Evolutionary conservation across 2,888 invertebrate species (phyloP).

Genomic region (Saturnia pavonia): DNA sequence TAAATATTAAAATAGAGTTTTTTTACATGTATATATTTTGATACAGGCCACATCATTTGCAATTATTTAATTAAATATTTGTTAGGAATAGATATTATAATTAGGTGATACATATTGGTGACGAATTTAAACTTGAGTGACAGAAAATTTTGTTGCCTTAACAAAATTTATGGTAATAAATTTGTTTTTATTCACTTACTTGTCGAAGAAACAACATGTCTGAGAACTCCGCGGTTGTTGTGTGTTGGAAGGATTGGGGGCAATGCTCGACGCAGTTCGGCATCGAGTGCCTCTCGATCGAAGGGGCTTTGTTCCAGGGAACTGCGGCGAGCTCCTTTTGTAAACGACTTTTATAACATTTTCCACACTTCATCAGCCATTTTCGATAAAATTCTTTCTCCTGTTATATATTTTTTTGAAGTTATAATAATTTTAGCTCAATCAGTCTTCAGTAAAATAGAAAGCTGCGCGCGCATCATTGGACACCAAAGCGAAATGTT

Average conservation of each 20-base stretch:
- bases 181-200: neutral
- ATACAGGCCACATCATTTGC: too few relatives aligned
- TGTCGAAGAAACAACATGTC: neutral
- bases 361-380: slow-evolving; percentile 4
- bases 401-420: neutral
- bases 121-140: too few relatives aligned
- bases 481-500: too few relatives aligned
- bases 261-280: slow-evolving; percentile 11
- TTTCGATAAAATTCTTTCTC: neutral
- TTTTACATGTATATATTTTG: too few relatives aligned
- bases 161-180: neutral
- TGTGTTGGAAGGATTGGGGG: slow-evolving; percentile 4
- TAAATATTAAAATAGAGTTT: neutral
- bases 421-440: too few relatives aligned
- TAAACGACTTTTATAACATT: slow-evolving; percentile 11
- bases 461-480: too few relatives aligned
- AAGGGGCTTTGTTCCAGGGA: slow-evolving; percentile 1
- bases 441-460: too few relatives aligned
- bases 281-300: slow-evolving; percentile 10
- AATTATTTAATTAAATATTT: too few relatives aligned
- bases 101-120: too few relatives aligned
- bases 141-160: too few relatives aligned
- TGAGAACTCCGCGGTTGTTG: neutral
- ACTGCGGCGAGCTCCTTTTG: neutral
- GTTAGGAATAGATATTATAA: too few relatives aligned